These are phyloP conservation scores for Gyrodactylus bullatarudis DNA, from an alignment of 1,140 invertebrate species.

Conservation along the genomic window DNA sequence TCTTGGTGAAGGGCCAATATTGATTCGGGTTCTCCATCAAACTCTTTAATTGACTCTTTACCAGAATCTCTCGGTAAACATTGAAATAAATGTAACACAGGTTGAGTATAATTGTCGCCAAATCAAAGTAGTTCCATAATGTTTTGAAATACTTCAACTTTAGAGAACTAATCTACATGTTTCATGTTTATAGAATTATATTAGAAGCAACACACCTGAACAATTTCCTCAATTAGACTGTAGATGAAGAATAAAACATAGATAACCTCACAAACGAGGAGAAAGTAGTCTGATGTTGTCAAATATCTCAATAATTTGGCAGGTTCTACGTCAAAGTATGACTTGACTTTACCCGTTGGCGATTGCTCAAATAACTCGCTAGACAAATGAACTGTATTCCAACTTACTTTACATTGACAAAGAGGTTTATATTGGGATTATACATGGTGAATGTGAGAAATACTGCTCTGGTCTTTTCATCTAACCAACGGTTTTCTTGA, in stretches of 20 bases:
- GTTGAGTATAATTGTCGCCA: not conserved
- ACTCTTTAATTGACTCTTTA: not conserved
- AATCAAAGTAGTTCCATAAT: not conserved
- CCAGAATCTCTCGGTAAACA: not conserved
- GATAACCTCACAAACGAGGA: not conserved
- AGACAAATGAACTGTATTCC: not conserved
- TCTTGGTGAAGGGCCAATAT: not conserved
- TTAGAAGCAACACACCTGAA: too few relatives aligned
- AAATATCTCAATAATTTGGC: not conserved
- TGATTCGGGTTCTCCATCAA: not conserved
- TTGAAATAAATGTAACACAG: not conserved
- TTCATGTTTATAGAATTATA: too few relatives aligned
- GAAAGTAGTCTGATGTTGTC: not conserved
- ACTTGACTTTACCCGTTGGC: not conserved
- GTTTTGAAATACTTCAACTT: not conserved
- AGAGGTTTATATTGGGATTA: slow-evolving; percentile 38
- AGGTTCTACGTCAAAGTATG: not conserved
- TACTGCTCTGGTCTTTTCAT: slow-evolving; percentile 29
- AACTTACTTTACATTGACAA: slow-evolving; percentile 20
- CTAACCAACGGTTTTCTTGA: slow-evolving; percentile 26
- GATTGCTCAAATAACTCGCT: not conserved
- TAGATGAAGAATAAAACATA: not conserved
- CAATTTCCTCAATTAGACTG: not conserved
- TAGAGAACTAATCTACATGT: not conserved
- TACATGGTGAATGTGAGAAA: slow-evolving; percentile 39